Evolutionary conservation across 2,797 vertebrate genomes (phyloP).

Genomic region (Paratrypauchen microcephalus): DNA sequence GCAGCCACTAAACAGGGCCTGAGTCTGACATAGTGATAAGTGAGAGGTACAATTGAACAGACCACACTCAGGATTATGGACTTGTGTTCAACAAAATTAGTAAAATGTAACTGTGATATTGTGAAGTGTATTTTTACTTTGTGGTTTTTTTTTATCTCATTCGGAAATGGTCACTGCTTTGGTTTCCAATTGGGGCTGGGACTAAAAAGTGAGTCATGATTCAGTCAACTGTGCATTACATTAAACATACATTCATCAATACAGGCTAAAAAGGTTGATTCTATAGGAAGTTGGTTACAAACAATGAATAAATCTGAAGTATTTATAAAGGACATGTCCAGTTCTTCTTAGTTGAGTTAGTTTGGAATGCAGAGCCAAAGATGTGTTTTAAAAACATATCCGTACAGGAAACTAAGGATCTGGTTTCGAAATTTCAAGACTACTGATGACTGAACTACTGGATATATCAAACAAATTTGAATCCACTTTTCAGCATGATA

Average conservation of each 20-base stretch:
- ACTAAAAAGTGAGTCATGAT: background rate
- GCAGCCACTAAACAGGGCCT: slow-evolving; percentile 24
- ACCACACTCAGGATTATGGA: slow-evolving; percentile 14
- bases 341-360: background rate
- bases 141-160: background rate
- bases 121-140: background rate
- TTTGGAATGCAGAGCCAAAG: background rate
- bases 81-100: too few species aligned
- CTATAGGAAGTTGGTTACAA: background rate
- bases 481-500: too few species aligned
- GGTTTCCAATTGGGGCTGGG: background rate
- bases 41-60: background rate
- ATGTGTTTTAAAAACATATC: slow-evolving; percentile 1
- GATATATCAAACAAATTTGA: too few species aligned
- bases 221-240: background rate
- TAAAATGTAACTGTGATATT: background rate
- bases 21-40: slow-evolving; percentile 7
- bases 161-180: background rate
- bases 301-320: background rate
- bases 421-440: background rate
- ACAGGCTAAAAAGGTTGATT: background rate
- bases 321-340: background rate
- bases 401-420: background rate
- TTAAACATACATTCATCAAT: background rate
- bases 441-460: background rate